These are phyloP conservation scores for Sebastolobus altivelis DNA, from an alignment of 2,797 vertebrate species.

Conservation along the genomic window DNA sequence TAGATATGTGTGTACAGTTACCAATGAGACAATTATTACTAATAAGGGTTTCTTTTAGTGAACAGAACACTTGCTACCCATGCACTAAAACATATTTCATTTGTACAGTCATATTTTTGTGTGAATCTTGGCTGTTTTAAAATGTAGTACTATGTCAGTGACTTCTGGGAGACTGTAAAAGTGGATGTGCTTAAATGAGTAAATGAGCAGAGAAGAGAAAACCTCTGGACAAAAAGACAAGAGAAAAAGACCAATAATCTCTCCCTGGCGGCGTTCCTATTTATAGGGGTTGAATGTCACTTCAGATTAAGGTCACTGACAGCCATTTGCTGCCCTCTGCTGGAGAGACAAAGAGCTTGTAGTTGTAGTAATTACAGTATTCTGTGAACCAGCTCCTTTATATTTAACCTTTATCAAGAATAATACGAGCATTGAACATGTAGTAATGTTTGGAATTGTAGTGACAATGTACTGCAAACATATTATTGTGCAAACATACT, in stretches of 20 bases:
- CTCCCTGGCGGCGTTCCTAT: constrained; percentile 62
- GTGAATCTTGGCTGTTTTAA: not conserved
- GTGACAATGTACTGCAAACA: not conserved
- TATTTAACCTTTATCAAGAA: not conserved
- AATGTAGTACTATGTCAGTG: not conserved
- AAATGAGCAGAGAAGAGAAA: constrained; percentile 24
- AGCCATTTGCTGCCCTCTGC: constrained; percentile 80
- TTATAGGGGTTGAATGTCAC: constrained; percentile 64
- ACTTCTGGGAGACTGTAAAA: constrained; percentile 12
- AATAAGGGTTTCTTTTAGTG: not conserved
- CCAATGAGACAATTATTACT: not conserved
- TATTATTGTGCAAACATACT: not conserved
- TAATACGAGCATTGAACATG: not conserved
- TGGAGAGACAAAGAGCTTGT: constrained; percentile 43
- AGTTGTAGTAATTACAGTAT: not conserved
- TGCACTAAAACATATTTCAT: not conserved
- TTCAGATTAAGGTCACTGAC: constrained; percentile 62
- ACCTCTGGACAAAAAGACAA: constrained; percentile 24
- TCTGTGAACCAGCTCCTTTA: not conserved
- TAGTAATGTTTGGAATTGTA: not conserved
- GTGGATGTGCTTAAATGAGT: constrained; percentile 8
- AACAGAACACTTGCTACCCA: not conserved
- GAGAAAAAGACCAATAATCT: constrained; percentile 60
- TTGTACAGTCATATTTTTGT: not conserved
- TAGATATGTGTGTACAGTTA: too few species aligned